Conservation (phyloP, 2,888 invertebrate species). For the Linnaemya vulpina region DNA sequence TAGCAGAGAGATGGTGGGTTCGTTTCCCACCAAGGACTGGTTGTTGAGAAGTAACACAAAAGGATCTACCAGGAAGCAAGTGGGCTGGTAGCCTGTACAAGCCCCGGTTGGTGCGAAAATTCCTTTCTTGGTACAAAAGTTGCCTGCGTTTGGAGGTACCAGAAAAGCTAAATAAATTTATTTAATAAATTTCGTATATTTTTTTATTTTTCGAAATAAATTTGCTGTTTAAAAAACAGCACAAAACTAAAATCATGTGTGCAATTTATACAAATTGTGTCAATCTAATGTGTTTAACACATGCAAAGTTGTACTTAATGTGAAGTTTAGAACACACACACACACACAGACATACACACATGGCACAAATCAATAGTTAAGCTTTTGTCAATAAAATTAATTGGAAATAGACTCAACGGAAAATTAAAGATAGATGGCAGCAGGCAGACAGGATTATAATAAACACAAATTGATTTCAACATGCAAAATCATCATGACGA, state of each 20-base stretch:
- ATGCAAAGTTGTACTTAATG: conserved; percentile 70
- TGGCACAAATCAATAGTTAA: conserved; percentile 64
- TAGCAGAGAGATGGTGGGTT: no score
- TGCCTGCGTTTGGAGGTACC: not conserved
- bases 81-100: no score
- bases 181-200: not conserved
- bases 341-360: not conserved
- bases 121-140: not conserved
- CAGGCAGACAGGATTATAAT: conserved; percentile 51
- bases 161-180: not conserved
- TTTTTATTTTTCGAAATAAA: conserved; percentile 5
- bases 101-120: no score
- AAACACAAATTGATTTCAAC: conserved; percentile 63
- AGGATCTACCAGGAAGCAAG: no score
- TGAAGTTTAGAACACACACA: conserved; percentile 39
- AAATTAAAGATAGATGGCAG: conserved; percentile 51
- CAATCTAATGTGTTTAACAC: conserved; percentile 62
- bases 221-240: not conserved
- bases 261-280: conserved; percentile 39
- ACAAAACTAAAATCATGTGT: conserved; percentile 37
- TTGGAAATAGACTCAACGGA: conserved; percentile 36
- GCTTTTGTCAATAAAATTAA: conserved; percentile 59
- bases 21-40: no score
- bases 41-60: no score
- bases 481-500: conserved; percentile 65